These are phyloP conservation scores for Phalacrocorax aristotelis DNA, from an alignment of 2,113 vertebrate species.

Conservation along the genomic window DNA sequence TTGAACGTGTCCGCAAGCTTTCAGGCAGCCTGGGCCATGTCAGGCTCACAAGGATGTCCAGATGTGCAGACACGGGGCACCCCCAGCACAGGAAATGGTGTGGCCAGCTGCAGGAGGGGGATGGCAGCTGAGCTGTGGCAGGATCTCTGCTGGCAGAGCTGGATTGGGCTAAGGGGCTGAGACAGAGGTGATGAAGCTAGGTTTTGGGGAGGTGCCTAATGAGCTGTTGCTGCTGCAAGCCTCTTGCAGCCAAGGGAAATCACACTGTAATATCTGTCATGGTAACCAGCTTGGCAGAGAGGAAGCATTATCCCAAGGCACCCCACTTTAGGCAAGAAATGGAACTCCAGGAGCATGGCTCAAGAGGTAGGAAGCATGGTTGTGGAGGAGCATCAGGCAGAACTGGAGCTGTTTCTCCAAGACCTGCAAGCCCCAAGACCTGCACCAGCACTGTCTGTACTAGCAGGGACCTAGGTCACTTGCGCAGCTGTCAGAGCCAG, in stretches of 20 bases:
- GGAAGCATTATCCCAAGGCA: background rate
- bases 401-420: background rate
- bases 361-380: background rate
- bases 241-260: background rate
- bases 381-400: background rate
- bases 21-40: background rate
- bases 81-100: accelerated
- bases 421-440: background rate
- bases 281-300: background rate
- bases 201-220: background rate
- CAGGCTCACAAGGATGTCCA: background rate
- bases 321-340: background rate
- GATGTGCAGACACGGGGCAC: too few relatives aligned
- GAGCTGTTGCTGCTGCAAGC: background rate
- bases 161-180: background rate
- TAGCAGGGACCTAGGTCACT: background rate
- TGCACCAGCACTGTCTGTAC: too few relatives aligned
- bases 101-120: accelerated
- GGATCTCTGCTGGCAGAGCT: background rate
- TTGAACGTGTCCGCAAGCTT: background rate
- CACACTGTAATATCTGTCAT: too few relatives aligned
- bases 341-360: background rate
- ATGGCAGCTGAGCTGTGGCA: background rate
- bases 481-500: accelerated
- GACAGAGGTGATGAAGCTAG: background rate